These are phyloP conservation scores for Amazona ochrocephala DNA, from an alignment of 2,797 vertebrate species.

Conservation along the genomic window DNA sequence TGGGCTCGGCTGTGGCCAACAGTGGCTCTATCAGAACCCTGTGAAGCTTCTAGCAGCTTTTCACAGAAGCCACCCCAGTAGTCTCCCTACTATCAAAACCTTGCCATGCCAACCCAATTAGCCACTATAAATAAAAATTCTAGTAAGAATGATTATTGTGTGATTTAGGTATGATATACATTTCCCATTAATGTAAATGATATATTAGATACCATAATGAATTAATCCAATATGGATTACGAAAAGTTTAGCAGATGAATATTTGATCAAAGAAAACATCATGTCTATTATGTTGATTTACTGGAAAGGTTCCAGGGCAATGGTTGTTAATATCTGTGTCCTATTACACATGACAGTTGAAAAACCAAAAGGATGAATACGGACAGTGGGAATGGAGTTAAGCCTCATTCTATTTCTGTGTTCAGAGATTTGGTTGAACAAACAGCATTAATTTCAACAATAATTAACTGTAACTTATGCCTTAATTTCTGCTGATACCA, in stretches of 20 bases:
- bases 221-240: background rate
- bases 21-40: background rate
- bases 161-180: background rate
- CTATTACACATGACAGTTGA: background rate
- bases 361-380: background rate
- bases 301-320: background rate
- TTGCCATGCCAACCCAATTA: background rate
- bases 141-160: background rate
- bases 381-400: background rate
- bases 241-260: background rate
- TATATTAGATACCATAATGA: background rate
- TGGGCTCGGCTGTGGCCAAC: background rate
- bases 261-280: background rate
- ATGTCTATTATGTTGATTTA: background rate
- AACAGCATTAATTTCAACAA: background rate
- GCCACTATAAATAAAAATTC: background rate
- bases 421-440: background rate
- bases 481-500: background rate
- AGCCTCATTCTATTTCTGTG: background rate
- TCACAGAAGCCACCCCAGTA: background rate
- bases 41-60: background rate
- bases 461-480: background rate
- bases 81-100: background rate
- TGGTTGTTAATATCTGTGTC: background rate
- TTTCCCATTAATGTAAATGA: background rate